Base-by-base conservation (phyloP, 2,113 vertebrate species). In the Oryzias curvinotus region DNA sequence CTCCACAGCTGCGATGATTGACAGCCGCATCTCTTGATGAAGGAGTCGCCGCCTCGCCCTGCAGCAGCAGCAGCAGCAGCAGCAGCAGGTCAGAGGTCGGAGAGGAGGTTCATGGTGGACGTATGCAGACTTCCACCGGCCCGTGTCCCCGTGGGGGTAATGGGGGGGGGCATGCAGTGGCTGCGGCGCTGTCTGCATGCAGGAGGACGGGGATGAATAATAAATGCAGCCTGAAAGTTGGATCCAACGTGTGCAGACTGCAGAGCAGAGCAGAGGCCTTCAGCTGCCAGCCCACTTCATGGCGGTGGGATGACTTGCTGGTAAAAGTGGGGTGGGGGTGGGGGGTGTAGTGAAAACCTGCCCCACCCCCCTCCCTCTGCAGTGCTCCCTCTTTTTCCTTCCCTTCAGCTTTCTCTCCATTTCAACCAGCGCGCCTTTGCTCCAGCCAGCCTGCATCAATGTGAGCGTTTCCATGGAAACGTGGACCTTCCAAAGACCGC, bases 171-270 rank as follows among this genome's bases (percentile, higher is more conserved):
- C 6, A 36, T 8, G 30, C 30, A 1, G 25, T 23, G 70, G 66
- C 69, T 74, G 74, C 36, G 41, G 65, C 71, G 71, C 75, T 79
- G 73, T 72, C 65, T 76, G 74, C 45, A 15, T 71, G 41, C 46
- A 58, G 56, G 69, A 65, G 56, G 46, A 70, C 68, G 67, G 71
- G 76, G 83, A 89, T 90, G 87, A 91, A 92, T 91, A 89, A 91
- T 91, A 90, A 92, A 92, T 87, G 87, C 84, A 68, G 83, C 87
- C 86, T 92, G 89, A 90, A 92, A 89, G 91, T 92, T 89, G 78
- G 83, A 81, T 85, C 81, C 83, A 88, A 92, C 91, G 91, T 92
- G 91, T 90, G 85, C 80, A 78, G 91, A 91, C 88, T 92, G 83
- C 87, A 81, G 87, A 92, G 81, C 66, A 85, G 82, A 64, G 56